Evolutionary conservation across 2,888 invertebrate species (phyloP), one percentile per base, ranked within the genome.

Genomic region (Myathropa florea): DNA sequence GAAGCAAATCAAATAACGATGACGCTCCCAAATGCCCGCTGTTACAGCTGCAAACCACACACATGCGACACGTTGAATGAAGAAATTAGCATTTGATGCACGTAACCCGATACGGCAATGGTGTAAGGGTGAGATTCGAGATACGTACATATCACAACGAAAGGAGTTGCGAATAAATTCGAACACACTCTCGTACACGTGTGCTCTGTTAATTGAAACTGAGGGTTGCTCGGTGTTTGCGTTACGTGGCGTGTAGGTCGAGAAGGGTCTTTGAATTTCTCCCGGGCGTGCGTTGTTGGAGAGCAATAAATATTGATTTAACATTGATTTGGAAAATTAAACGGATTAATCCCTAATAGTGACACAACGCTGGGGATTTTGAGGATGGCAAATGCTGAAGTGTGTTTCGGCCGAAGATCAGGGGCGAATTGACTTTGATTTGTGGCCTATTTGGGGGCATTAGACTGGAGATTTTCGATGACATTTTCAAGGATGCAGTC

Each of bases 61-160:
- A 46, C 46, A 46, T 21, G 46, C 18, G 55, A 24, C 68, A 63
- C 39, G 63, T n/a, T n/a, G 33, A n/a, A 65, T 59, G 24, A 23
- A 55, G 60, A 73, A 80, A 81, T 75, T 81, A 81, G 63, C 59
- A 75, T 81, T 65, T 80, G 67, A 53, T 80, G 33, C 80, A 67
- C 72, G 80, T 80, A 60, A 36, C 67, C 55, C 7, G 57, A 14
- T 57, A 46, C 46, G 46, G 9, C 46, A 33, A 3, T 33, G 33
- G 18, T 4, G 14, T 14, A 4, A n/a, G 39, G 14, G 39, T 18
- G 46, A 46, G 46, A 46, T 7, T n/a, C 46, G 46, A 46, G 46
- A 46, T 46, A 46, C 46, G 7, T 6, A 7, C 46, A 0, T 0
- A 0, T 1, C 18, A 46, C 18, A 39, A 39, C 28, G n/a, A n/a